Percentiles rank a stretch among this genome's conserved stretches.
These are phyloP conservation scores for Palloptera scutellata DNA, from an alignment of 2,888 invertebrate genomes.

Conservation along the genomic window DNA sequence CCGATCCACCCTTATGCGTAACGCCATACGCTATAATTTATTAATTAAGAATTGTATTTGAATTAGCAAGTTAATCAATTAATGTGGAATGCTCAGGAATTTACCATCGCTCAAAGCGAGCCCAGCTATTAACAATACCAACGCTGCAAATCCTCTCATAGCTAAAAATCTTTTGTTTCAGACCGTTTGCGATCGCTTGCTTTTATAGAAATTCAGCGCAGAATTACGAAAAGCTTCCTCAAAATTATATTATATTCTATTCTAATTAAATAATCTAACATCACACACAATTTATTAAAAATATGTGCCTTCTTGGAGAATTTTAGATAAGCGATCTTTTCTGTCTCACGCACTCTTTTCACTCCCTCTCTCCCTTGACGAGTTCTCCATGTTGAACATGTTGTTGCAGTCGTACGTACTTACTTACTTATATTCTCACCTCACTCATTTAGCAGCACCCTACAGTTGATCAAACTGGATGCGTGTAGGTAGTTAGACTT, in stretches of 20 bases:
- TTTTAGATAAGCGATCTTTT: not conserved
- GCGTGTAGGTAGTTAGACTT: no score
- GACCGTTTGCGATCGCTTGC: conserved; percentile 4
- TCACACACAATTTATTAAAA: no score
- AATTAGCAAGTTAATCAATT: no score
- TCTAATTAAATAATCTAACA: conserved; percentile 1
- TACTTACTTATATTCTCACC: no score
- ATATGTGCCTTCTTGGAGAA: no score
- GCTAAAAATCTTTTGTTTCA: conserved; percentile 34
- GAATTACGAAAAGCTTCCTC: not conserved
- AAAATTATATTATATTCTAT: not conserved
- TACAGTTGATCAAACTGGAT: no score
- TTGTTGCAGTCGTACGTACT: no score
- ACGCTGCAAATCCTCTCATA: conserved; percentile 37
- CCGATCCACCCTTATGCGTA: conserved; percentile 12
- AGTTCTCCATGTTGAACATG: not conserved
- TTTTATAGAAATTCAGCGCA: conserved; percentile 38
- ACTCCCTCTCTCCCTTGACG: not conserved
- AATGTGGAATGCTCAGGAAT: not conserved
- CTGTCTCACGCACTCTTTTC: not conserved
- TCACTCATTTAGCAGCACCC: no score
- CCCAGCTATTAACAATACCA: conserved; percentile 31
- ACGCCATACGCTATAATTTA: conserved; percentile 33
- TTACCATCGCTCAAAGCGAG: conserved; percentile 36
- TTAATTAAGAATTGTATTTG: not conserved